Evolutionary conservation across 2,113 vertebrate genomes (phyloP).

Genomic region (Nothoprocta perdicaria): DNA sequence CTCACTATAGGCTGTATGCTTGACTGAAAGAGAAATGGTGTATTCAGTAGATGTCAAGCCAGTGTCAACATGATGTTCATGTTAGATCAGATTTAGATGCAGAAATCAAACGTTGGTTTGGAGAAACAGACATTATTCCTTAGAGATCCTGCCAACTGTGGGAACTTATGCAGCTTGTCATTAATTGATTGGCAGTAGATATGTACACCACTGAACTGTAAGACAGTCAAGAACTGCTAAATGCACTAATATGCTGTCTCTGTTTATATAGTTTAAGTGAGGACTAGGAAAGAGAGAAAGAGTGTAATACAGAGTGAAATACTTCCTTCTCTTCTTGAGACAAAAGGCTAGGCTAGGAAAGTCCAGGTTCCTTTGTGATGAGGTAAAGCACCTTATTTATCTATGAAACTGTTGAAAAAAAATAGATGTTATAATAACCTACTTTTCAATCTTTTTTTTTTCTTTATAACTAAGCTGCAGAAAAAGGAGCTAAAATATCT

Average conservation of each 20-base stretch:
- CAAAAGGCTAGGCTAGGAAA: not conserved
- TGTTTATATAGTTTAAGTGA: not conserved
- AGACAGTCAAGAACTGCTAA: not conserved
- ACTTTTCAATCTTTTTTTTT: fast-evolving
- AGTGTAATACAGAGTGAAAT: not conserved
- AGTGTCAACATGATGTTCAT: not conserved
- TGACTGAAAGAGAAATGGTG: slow-evolving; percentile 29
- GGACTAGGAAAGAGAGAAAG: not conserved
- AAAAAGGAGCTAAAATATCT: not conserved
- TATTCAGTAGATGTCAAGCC: not conserved
- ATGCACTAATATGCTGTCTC: not conserved
- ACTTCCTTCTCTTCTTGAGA: not conserved
- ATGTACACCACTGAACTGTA: not conserved
- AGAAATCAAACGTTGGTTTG: not conserved
- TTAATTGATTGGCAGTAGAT: not conserved
- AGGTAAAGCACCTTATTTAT: not conserved
- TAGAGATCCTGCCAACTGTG: not conserved
- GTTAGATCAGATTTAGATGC: not conserved
- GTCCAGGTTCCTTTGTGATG: not conserved
- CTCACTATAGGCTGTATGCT: not conserved
- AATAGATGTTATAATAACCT: not conserved
- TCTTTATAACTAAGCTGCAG: not conserved
- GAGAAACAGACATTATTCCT: not conserved
- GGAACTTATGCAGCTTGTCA: not conserved
- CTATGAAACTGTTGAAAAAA: not conserved